phyloP scores from a whole-genome alignment of 2,113 vertebrate genomes.

The Mionectes macconnelli region DNA sequence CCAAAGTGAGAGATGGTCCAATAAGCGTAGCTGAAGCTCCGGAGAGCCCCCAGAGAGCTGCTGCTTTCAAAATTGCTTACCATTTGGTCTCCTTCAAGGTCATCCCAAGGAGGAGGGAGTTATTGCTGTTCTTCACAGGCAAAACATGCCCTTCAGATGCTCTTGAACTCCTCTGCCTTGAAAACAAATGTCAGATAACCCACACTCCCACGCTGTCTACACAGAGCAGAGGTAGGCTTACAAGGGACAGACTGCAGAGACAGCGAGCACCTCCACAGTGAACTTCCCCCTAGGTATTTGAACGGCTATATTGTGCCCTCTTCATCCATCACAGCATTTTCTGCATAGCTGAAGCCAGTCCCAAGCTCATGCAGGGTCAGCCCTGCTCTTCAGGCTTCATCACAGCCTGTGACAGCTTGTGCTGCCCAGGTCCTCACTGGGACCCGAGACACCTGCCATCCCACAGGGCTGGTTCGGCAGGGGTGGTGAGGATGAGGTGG shows the following conservation, averaged over 20 bases:
- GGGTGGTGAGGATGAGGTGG: accelerated
- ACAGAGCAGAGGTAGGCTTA: accelerated
- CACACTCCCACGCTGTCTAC: background rate
- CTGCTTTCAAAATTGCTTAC: background rate
- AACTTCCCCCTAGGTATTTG: background rate
- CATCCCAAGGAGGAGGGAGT: background rate
- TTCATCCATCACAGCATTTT: background rate
- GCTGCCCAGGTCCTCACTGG: background rate
- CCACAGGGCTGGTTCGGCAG: background rate
- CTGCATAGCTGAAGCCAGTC: background rate
- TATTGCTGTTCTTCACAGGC: background rate
- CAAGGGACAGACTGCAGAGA: background rate
- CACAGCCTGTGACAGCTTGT: background rate
- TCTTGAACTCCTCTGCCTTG: background rate
- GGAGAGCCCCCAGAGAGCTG: background rate
- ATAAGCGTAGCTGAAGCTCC: background rate
- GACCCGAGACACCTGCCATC: background rate
- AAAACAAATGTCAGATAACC: background rate
- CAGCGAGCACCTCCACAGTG: background rate
- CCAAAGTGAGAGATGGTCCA: background rate
- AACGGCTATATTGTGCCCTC: accelerated
- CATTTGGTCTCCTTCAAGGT: background rate
- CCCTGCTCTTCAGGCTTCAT: background rate
- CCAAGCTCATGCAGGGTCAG: background rate
- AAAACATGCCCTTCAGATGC: background rate